A percentile compares a stretch with the other conserved stretches of the same genome.
These are phyloP conservation scores for Crambe crambe DNA, from an alignment of 37 sponge, comb jelly and placozoan genomes.

Conservation along the genomic window DNA sequence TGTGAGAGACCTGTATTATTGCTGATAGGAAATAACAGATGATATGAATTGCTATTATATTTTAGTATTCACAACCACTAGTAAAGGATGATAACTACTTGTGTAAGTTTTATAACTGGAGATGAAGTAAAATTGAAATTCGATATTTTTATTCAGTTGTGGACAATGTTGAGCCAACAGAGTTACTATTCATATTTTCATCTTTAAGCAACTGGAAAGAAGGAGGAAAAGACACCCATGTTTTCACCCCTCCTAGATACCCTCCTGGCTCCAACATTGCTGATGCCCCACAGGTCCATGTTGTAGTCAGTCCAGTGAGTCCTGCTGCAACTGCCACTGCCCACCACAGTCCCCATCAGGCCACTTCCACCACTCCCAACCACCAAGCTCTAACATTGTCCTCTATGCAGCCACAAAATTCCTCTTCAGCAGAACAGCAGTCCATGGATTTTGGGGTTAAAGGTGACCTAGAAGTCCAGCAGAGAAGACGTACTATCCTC, in stretches of 20 bases:
- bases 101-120: conserved; percentile 8
- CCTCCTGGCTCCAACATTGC: too few relatives aligned
- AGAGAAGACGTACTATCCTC: conserved; percentile 16
- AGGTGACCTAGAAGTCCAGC: neutral
- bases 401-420: neutral
- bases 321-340: neutral
- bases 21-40: neutral
- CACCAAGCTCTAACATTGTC: neutral
- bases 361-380: neutral
- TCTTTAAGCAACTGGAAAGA: conserved; percentile 77
- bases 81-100: neutral
- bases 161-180: conserved; percentile 61
- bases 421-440: neutral
- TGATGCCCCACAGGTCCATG: too few relatives aligned
- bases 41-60: too few relatives aligned
- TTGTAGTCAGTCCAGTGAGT: too few relatives aligned
- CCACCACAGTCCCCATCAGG: neutral
- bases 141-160: too few relatives aligned
- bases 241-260: neutral
- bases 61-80: too few relatives aligned
- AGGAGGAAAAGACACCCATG: conserved; percentile 20
- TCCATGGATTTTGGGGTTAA: neutral
- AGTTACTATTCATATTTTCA: conserved; percentile 57
- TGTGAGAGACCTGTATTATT: neutral
- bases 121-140: neutral